These are phyloP conservation scores for Panagrolaimus sp. DNA, from an alignment of 1,140 invertebrate genomes.

Conservation along the genomic window DNA sequence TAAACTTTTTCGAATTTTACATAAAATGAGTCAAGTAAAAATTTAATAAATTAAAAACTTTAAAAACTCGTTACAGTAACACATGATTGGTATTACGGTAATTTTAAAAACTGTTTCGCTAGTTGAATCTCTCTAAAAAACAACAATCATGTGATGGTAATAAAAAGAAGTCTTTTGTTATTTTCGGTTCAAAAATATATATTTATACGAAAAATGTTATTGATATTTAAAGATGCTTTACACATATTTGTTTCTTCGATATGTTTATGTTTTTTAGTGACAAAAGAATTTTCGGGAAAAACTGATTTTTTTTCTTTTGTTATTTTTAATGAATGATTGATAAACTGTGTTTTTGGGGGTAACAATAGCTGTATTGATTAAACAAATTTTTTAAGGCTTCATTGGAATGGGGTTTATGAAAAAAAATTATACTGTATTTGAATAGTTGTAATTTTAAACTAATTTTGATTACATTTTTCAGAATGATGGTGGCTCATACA, in stretches of 20 bases:
- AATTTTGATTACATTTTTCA: constrained; percentile 60
- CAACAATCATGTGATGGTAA: too few relatives aligned
- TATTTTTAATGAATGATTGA: too few relatives aligned
- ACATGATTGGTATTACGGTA: too few relatives aligned
- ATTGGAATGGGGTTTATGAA: not conserved
- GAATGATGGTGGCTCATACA: constrained; percentile 74
- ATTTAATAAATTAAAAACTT: too few relatives aligned
- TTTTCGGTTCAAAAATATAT: not conserved
- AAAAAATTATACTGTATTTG: not conserved
- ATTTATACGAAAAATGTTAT: not conserved
- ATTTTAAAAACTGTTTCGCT: too few relatives aligned
- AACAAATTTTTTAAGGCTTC: not conserved
- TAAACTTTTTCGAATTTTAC: too few relatives aligned
- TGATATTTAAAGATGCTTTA: not conserved
- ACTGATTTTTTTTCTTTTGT: too few relatives aligned
- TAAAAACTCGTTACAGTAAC: too few relatives aligned
- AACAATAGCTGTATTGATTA: not conserved
- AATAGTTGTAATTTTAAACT: too few relatives aligned
- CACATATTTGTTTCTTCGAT: not conserved
- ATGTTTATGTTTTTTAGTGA: not conserved
- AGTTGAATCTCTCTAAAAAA: too few relatives aligned
- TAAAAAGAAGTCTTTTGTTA: too few relatives aligned
- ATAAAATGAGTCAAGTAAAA: too few relatives aligned
- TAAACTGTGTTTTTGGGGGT: not conserved
- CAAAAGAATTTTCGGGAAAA: not conserved